These are phyloP conservation scores for Heterodera filipjevi DNA, from an alignment of 2,888 invertebrate species.

Conservation along the genomic window DNA sequence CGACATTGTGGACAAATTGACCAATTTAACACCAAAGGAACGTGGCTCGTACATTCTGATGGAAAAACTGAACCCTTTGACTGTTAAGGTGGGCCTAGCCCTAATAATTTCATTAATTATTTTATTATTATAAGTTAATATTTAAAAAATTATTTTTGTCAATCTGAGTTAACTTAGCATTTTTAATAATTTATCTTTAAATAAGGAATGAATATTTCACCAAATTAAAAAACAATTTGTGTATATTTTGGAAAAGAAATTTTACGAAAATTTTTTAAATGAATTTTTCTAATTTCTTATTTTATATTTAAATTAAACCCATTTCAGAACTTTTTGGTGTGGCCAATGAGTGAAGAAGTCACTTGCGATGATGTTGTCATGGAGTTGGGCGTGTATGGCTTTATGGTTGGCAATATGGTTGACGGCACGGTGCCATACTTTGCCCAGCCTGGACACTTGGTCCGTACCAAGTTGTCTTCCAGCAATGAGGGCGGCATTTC, in stretches of 20 bases:
- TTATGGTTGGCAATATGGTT: slow-evolving; percentile 43
- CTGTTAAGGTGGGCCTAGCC: slow-evolving; percentile 57
- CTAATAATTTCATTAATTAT: too few species aligned
- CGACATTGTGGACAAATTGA: slow-evolving; percentile 43
- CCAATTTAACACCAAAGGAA: slow-evolving; percentile 31
- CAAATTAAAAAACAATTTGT: too few species aligned
- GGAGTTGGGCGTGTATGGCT: slow-evolving; percentile 62
- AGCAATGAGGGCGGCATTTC: slow-evolving; percentile 61
- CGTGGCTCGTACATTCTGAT: slow-evolving; percentile 49
- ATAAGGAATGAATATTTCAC: too few species aligned
- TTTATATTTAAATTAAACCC: too few species aligned
- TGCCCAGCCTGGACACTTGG: neutral
- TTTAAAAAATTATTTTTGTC: too few species aligned
- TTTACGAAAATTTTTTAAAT: slow-evolving; percentile 47
- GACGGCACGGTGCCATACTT: neutral
- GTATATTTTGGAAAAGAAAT: neutral
- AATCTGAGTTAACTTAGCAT: too few species aligned
- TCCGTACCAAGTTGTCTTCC: slow-evolving; percentile 53
- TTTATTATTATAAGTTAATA: too few species aligned
- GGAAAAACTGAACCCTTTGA: slow-evolving; percentile 57
- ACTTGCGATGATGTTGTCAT: neutral
- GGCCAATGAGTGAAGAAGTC: neutral
- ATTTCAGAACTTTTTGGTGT: neutral
- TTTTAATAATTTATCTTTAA: too few species aligned
- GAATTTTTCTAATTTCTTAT: neutral